Evolutionary conservation across 2,888 invertebrate genomes (phyloP), one percentile per base, ranked within the genome.

Genomic region (Dasypolia templi): DNA sequence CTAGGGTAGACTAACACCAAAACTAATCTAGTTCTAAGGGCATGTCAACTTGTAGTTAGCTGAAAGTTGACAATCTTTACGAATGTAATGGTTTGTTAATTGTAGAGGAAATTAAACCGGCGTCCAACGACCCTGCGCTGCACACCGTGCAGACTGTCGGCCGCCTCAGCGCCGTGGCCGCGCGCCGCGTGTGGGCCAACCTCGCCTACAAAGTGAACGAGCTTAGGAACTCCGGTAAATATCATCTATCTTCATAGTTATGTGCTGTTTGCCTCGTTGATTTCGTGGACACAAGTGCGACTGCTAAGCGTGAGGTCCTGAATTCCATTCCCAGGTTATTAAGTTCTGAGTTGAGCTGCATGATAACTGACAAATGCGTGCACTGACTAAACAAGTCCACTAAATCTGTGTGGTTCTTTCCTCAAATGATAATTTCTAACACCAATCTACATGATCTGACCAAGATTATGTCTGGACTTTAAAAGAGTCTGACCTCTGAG

Each of bases 121-220:
- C 95, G 69, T 96, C 94, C 83, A 96, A 96, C 82, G 98, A 98
- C 93, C 97, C 97, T 70, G 97, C 97, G 29, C 91, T 97, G 82
- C 97, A 97, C 93, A 97, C 97, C 1, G 96, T 97, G 84, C 97
- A 98, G 95, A 98, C 97, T 0, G 97, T 98, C 75, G 97, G 98
- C 29, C 95, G 97, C 29, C 96, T 98, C 85, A 97, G 97, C 86
- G 97, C 97, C 74, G 98, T 97, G 92, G 97, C 97, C 22, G 97
- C 97, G 65, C 96, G 97, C 68, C 97, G 98, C 75, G 97, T 98
- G 78, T 98, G 97, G 96, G 95, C 97, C 86, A 97, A 97, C 92
- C 97, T 97, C 82, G 96, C 97, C 55, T 92, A 94, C 86, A 97
- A 97, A 88, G 94, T 97, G 91, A 96, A 97, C 87, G 93, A 95